Conservation (phyloP, 2,888 invertebrate genomes). For the Dryomyza anilis region DNA sequence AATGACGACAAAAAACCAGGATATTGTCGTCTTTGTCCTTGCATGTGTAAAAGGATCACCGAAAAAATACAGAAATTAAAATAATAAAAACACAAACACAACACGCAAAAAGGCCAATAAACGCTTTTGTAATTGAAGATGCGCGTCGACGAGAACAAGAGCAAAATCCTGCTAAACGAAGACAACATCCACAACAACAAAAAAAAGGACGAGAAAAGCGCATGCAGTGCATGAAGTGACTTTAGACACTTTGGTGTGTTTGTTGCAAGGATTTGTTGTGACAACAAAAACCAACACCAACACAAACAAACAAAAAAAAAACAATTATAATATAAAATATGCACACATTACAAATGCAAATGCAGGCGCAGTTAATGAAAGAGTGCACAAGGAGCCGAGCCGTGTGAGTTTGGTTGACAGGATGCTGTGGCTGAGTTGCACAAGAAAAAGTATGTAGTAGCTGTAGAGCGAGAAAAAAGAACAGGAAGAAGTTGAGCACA, state of each 20-base stretch:
- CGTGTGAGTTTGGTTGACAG: too few relatives aligned
- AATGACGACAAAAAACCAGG: constrained; percentile 15
- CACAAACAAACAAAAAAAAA: too few relatives aligned
- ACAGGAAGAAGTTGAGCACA: too few relatives aligned
- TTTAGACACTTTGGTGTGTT: neutral
- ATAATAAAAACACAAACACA: neutral
- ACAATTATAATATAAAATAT: too few relatives aligned
- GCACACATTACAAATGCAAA: too few relatives aligned
- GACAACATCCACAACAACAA: neutral
- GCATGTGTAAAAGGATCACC: neutral
- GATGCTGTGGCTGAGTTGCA: too few relatives aligned
- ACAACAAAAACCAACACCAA: too few relatives aligned
- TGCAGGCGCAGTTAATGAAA: too few relatives aligned
- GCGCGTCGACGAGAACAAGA: constrained; percentile 18
- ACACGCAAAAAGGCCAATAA: constrained; percentile 19
- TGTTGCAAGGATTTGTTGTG: neutral
- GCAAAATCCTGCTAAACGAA: neutral
- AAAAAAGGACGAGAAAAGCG: neutral
- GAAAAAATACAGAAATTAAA: neutral
- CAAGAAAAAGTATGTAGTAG: too few relatives aligned
- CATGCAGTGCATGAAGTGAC: neutral
- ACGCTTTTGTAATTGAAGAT: constrained; percentile 27
- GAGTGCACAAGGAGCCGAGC: too few relatives aligned
- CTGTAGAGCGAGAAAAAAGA: too few relatives aligned
- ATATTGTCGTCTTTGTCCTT: constrained; percentile 19